Base-by-base conservation (phyloP, 1,140 invertebrate genomes). In the Anastrepha ludens region DNA sequence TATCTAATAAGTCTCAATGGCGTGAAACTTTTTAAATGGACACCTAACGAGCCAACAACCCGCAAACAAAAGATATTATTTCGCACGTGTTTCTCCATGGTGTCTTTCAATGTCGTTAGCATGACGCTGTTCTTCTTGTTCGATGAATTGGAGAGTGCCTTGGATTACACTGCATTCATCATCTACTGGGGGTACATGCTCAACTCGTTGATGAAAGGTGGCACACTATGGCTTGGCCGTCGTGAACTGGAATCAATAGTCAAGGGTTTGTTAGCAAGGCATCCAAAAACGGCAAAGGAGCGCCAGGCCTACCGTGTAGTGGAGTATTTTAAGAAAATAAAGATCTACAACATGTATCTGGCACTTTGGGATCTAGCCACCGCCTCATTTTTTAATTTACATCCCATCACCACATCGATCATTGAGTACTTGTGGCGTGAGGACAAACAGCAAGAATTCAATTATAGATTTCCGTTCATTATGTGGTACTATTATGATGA, bases 11-110 rank as follows among this genome's bases (percentile, higher is more conserved):
- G 39, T 20, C 29, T 87, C n/a, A 70, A 20, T 47, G 86, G 86
- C 17, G 60, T 5, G 20, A 65, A 70, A 50, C 86, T 87, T 20
- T 67, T 87, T 64, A 67, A 87, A 39, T 87, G 86, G 60, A 67
- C 41, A 17, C 60, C 86, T 7, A 20, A 87, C 11, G 86, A 87
- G 8, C 60, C 39, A 59, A 11, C n/a, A 29, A 20, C 50, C 29
- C 29, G 50, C 41, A 29, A n/a, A 41, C 58, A 81, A 47, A 39
- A 5, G 55, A 11, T 64, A 60, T 13, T 59, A 20, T 8, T 81
- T 4, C 15, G 74, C 50, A 13, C 6, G 6, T 81, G 50, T 29
- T 20, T 15, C n/a, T 8, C 44, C 6, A 47, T 81, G 8, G 44
- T 15, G 2, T 11, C 74, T 2, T 81, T 29, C 20, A 58, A 81